Percentiles rank a stretch among this genome's conserved stretches.
Evolutionary conservation across 1,140 invertebrate species (phyloP).

Genomic region (Carcinoscorpius rotundicauda): DNA sequence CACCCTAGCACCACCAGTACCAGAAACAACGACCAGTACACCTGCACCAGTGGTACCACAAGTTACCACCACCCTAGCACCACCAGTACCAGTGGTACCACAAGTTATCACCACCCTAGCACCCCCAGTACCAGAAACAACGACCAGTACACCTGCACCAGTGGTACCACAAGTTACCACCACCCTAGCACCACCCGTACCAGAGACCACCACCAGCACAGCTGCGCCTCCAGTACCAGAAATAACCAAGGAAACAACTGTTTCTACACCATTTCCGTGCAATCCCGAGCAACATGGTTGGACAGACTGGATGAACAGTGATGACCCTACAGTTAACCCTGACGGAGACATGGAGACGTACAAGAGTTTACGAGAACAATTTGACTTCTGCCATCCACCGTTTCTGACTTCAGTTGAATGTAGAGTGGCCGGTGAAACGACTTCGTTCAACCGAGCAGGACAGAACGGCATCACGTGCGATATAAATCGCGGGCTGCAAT

Average conservation of each 20-base stretch:
- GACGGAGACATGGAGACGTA: neutral
- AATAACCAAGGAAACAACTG: too few species aligned
- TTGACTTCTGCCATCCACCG: too few species aligned
- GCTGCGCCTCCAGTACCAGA: too few species aligned
- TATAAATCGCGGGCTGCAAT: constrained; percentile 27
- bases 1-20: too few species aligned
- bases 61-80: neutral
- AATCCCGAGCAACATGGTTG: neutral
- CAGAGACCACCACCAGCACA: too few species aligned
- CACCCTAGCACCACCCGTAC: neutral
- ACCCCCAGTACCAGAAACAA: neutral
- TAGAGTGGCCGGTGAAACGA: too few species aligned
- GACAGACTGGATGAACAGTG: neutral
- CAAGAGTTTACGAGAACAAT: too few species aligned
- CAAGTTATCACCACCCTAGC: too few species aligned
- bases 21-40: neutral
- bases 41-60: neutral
- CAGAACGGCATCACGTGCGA: constrained; percentile 26
- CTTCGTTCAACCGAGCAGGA: too few species aligned
- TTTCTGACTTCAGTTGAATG: too few species aligned
- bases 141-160: neutral
- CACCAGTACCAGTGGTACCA: too few species aligned
- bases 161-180: neutral
- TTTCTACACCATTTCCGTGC: neutral
- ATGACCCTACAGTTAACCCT: neutral